phyloP scores from a whole-genome alignment of 23 tunicate genomes.

The Halocynthia roretzi region DNA sequence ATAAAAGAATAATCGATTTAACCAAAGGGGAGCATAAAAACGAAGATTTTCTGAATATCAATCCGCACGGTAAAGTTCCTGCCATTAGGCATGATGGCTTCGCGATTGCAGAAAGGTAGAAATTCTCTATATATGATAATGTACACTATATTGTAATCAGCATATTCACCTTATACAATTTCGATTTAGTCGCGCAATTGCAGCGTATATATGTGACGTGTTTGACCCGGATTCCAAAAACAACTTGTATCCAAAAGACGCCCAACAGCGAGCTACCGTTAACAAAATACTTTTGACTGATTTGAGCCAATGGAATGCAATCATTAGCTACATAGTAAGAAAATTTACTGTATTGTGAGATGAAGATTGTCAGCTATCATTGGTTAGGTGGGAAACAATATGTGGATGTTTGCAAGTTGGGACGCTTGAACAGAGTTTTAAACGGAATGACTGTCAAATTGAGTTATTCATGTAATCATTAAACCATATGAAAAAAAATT shows the following conservation, averaged over 20 bases:
- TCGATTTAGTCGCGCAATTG: not conserved
- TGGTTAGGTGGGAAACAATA: too few relatives aligned
- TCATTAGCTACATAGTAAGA: too few relatives aligned
- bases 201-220: not conserved
- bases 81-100: constrained; percentile 21
- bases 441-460: too few relatives aligned
- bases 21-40: not conserved
- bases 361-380: too few relatives aligned
- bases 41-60: constrained; percentile 13
- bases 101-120: constrained; percentile 21
- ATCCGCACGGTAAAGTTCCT: constrained; percentile 25
- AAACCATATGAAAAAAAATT: too few relatives aligned
- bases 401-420: too few relatives aligned
- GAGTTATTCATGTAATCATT: too few relatives aligned
- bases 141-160: too few relatives aligned
- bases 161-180: too few relatives aligned
- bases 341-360: too few relatives aligned
- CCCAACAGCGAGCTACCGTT: not conserved
- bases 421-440: too few relatives aligned
- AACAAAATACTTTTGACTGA: not conserved
- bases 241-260: not conserved
- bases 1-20: constrained; percentile 7
- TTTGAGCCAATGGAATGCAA: not conserved
- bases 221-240: not conserved
- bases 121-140: not conserved